These are phyloP conservation scores for Montipora sp. DNA, from an alignment of 64 coral and sea anemone species.

Conservation along the genomic window DNA sequence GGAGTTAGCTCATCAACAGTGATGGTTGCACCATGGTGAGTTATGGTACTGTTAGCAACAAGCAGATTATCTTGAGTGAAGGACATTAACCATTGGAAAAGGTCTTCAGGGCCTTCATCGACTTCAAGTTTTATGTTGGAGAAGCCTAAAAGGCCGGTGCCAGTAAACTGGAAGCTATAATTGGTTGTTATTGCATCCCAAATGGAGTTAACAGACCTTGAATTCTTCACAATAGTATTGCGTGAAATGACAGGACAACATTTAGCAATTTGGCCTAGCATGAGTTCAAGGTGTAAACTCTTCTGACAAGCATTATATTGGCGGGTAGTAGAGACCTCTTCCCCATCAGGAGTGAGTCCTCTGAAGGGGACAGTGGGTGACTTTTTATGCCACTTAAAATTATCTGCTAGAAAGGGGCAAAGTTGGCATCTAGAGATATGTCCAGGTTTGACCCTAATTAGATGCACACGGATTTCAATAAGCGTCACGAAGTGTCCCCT, in stretches of 20 bases:
- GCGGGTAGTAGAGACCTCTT: background rate
- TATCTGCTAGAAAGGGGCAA: conserved; percentile 9
- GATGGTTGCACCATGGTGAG: no score
- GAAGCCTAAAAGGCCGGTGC: background rate
- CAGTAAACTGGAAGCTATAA: conserved; percentile 3
- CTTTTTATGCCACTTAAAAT: conserved; percentile 8
- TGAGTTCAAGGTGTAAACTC: background rate
- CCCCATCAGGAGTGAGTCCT: conserved; percentile 6
- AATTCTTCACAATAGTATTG: conserved; percentile 15
- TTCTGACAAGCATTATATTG: conserved; percentile 1
- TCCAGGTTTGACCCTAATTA: no score
- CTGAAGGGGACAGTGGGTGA: background rate
- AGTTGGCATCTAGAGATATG: background rate
- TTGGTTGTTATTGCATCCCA: background rate
- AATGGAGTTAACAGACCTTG: background rate
- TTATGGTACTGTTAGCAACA: background rate
- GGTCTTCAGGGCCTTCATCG: conserved; percentile 11
- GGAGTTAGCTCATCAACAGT: no score
- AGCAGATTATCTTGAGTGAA: conserved; percentile 25
- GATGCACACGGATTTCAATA: no score
- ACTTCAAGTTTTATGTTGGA: background rate
- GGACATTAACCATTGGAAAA: conserved; percentile 6
- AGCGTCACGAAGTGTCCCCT: no score
- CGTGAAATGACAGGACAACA: background rate
- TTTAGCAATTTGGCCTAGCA: conserved; percentile 15